These are phyloP conservation scores for Brachyrhaphis roseni DNA, from an alignment of 2,797 vertebrate genomes.

Conservation along the genomic window DNA sequence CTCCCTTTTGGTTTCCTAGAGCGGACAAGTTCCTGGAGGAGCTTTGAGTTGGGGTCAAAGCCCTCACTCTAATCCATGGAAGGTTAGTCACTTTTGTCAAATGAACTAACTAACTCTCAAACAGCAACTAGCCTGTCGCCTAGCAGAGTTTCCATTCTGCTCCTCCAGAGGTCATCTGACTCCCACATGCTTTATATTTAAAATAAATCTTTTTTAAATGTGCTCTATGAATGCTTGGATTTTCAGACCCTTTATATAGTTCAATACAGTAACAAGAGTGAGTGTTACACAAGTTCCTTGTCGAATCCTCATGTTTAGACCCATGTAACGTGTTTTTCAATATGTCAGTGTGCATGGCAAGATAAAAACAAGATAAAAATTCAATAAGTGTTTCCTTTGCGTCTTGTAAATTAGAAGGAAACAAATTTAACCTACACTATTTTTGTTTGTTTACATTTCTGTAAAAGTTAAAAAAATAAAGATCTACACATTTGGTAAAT, in stretches of 20 bases:
- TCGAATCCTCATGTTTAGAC: neutral
- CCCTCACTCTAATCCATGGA: neutral
- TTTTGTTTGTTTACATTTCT: neutral
- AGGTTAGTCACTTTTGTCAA: neutral
- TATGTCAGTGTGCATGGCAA: neutral
- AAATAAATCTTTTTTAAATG: neutral
- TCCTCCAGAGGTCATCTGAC: neutral
- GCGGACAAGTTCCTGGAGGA: neutral
- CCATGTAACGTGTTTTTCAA: neutral
- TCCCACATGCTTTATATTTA: neutral
- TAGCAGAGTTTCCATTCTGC: neutral
- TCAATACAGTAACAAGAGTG: neutral
- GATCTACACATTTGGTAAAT: neutral
- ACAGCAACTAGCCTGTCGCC: neutral
- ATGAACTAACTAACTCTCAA: neutral
- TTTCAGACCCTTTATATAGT: neutral
- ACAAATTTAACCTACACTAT: neutral
- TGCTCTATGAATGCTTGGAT: neutral
- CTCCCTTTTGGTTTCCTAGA: neutral
- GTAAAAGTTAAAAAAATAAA: neutral
- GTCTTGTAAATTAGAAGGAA: neutral
- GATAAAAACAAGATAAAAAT: neutral
- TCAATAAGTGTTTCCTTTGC: neutral
- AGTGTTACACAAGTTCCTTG: neutral
- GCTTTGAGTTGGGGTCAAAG: neutral